A percentile compares a stretch with the other conserved stretches of the same genome.
Evolutionary conservation across 1,140 invertebrate species (phyloP).

Genomic region (Megathymus violae): DNA sequence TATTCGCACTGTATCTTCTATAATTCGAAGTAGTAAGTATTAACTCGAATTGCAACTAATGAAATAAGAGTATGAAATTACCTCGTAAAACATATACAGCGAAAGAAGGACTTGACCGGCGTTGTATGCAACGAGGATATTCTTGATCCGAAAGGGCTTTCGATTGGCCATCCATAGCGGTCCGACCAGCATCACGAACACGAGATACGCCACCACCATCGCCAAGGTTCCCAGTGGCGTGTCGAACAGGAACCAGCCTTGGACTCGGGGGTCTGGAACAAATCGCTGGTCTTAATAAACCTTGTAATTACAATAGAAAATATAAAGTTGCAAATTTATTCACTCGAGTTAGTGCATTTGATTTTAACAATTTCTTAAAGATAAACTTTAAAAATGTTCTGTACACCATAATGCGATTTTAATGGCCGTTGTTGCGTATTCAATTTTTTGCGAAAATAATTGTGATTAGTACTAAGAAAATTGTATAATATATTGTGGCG

Average conservation of each 20-base stretch:
- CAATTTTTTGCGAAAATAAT: neutral
- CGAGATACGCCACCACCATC: conserved; percentile 92
- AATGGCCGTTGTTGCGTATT: neutral
- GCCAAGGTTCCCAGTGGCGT: conserved; percentile 93
- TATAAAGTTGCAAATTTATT: no score
- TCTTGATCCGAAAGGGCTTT: conserved; percentile 93
- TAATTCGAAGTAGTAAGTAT: no score
- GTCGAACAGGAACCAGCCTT: conserved; percentile 95
- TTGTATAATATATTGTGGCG: no score
- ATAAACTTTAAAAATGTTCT: no score
- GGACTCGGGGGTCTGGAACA: conserved; percentile 94
- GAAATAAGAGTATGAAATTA: conserved; percentile 71
- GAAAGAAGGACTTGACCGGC: conserved; percentile 94
- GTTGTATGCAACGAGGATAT: conserved; percentile 94
- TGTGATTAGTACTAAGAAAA: neutral
- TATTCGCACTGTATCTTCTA: no score
- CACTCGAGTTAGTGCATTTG: no score
- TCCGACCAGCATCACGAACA: conserved; percentile 91
- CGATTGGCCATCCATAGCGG: conserved; percentile 94
- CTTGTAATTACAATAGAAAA: no score
- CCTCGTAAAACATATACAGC: conserved; percentile 94
- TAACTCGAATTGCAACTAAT: no score
- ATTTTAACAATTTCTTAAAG: no score
- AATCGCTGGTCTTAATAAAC: no score
- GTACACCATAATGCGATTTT: neutral